These are phyloP conservation scores for Theodoxus fluviatilis DNA, from an alignment of 2,888 invertebrate genomes.

Conservation along the genomic window DNA sequence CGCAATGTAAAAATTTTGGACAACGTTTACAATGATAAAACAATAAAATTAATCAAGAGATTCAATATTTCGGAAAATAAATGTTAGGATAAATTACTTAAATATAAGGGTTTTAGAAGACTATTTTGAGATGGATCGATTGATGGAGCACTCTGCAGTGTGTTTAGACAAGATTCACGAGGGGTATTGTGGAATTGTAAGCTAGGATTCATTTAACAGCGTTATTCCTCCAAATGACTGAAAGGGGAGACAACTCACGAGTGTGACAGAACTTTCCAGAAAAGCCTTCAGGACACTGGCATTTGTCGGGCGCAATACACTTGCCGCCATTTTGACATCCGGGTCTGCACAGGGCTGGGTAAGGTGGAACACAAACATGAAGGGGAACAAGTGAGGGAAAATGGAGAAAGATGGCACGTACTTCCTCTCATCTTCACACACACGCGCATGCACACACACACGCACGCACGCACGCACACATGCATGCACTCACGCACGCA, in stretches of 20 bases:
- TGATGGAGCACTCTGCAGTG: too few relatives aligned
- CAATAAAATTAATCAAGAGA: neutral
- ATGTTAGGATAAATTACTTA: neutral
- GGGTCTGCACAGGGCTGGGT: slow-evolving; percentile 35
- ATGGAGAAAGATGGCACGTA: too few relatives aligned
- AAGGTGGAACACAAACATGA: neutral
- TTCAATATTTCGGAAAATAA: neutral
- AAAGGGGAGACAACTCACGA: slow-evolving; percentile 25
- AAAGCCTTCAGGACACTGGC: slow-evolving; percentile 39
- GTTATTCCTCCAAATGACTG: neutral
- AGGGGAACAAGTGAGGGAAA: neutral
- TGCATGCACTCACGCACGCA: too few relatives aligned
- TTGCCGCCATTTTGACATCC: slow-evolving; percentile 41
- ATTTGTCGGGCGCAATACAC: slow-evolving; percentile 38
- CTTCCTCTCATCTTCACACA: too few relatives aligned
- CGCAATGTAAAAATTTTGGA: too few relatives aligned
- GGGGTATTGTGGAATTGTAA: neutral
- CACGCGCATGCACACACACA: too few relatives aligned
- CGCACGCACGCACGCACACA: too few relatives aligned
- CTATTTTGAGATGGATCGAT: too few relatives aligned
- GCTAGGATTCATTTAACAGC: neutral
- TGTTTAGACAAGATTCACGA: neutral
- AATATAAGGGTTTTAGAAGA: neutral
- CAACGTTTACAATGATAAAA: neutral
- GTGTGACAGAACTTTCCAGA: slow-evolving; percentile 31